phyloP scores from a whole-genome alignment of 2,113 vertebrate genomes.

The Daphoenositta chrysoptera region DNA sequence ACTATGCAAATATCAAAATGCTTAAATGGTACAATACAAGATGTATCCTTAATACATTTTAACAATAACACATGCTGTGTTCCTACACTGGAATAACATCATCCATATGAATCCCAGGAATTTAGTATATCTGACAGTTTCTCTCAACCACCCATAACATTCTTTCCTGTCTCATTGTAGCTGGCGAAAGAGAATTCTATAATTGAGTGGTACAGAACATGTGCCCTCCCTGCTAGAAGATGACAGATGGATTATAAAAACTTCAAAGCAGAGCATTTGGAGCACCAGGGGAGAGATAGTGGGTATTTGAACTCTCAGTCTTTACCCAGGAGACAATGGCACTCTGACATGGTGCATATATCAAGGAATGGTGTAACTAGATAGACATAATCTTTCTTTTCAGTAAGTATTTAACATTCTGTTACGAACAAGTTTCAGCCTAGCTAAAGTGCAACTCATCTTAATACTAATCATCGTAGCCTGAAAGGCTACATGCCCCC shows the following conservation, averaged over 20 bases:
- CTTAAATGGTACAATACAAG: conserved; percentile 53
- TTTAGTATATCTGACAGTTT: conserved; percentile 87
- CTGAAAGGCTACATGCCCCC: conserved; percentile 62
- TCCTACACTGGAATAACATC: conserved; percentile 79
- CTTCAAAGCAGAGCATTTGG: conserved; percentile 97
- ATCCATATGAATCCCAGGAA: conserved; percentile 86
- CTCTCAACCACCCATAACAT: conserved; percentile 88
- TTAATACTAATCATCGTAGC: conserved; percentile 72
- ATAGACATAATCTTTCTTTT: conserved; percentile 94
- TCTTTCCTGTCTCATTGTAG: conserved; percentile 90
- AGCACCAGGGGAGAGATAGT: conserved; percentile 97
- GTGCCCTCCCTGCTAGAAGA: conserved; percentile 97
- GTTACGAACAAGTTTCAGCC: conserved; percentile 89
- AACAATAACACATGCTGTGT: conserved; percentile 86
- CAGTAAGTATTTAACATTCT: conserved; percentile 94
- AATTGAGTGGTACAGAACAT: conserved; percentile 98
- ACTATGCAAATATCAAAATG: conserved; percentile 57
- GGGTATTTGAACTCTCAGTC: conserved; percentile 99
- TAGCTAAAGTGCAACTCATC: conserved; percentile 78
- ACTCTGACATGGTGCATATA: conserved; percentile 96
- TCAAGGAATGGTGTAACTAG: conserved; percentile 95
- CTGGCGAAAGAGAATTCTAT: conserved; percentile 92
- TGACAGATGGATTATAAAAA: conserved; percentile 99
- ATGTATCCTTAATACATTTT: conserved; percentile 73
- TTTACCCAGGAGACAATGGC: conserved; percentile 99